Evolutionary conservation across 2,113 vertebrate species (phyloP).

Genomic region (Ptilorrhoa leucosticta): DNA sequence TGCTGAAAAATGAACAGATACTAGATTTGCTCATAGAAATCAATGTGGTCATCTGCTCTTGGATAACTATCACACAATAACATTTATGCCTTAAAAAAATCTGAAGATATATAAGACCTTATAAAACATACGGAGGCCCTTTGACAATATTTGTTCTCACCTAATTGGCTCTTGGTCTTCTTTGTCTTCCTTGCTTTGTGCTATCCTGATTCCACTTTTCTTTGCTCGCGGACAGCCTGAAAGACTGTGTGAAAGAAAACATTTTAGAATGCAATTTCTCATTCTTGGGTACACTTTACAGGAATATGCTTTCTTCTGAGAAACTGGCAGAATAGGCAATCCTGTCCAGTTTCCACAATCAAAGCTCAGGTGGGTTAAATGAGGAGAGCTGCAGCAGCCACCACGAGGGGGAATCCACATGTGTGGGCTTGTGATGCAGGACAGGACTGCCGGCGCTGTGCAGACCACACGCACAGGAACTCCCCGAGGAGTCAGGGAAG

Average conservation of each 20-base stretch:
- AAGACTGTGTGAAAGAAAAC: slow-evolving; percentile 80
- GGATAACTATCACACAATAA: not conserved
- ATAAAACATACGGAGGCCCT: not conserved
- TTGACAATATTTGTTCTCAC: slow-evolving; percentile 65
- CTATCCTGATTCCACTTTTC: slow-evolving; percentile 98
- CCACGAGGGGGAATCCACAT: not conserved
- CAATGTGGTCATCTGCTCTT: not conserved
- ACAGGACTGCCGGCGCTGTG: not conserved
- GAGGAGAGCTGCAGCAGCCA: not conserved
- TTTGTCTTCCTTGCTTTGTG: slow-evolving; percentile 98
- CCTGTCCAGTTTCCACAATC: not conserved
- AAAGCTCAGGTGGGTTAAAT: not conserved
- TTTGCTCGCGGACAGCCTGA: slow-evolving; percentile 97
- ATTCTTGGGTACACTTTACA: not conserved
- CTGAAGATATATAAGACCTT: not conserved
- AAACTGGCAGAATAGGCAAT: not conserved
- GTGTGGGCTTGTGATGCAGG: not conserved
- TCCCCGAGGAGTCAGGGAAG: not conserved
- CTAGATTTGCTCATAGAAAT: not conserved
- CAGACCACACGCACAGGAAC: not conserved
- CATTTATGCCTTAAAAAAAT: not conserved
- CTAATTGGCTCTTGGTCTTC: slow-evolving; percentile 99
- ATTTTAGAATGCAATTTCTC: slow-evolving; percentile 24
- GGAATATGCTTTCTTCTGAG: not conserved
- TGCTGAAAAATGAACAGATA: not conserved